These are phyloP conservation scores for Platyscapa corneri DNA, from an alignment of 1,140 invertebrate species.

Conservation along the genomic window DNA sequence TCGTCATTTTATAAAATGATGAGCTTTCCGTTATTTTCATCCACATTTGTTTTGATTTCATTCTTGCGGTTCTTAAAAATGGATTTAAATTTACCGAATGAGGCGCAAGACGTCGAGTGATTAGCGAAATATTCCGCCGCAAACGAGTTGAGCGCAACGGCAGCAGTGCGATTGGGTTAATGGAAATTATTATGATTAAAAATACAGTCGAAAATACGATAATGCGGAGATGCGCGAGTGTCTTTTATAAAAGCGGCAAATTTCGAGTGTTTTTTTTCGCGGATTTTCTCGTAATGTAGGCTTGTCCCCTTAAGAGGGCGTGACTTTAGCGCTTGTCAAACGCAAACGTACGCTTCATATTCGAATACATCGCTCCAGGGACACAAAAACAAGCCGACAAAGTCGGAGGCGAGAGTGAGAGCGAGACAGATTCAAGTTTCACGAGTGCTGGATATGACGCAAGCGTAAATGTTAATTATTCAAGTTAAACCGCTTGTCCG, in stretches of 20 bases:
- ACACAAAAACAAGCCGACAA: conserved; percentile 16
- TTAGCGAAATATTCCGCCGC: background rate
- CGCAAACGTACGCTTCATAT: background rate
- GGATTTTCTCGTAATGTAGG: background rate
- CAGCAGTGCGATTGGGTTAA: background rate
- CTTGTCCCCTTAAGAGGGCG: background rate
- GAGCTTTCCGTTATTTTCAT: no score
- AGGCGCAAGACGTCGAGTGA: background rate
- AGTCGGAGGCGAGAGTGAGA: background rate
- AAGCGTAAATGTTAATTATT: conserved; percentile 40
- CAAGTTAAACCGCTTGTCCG: conserved; percentile 40
- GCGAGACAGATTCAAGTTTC: conserved; percentile 26
- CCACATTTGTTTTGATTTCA: no score
- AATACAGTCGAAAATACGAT: background rate
- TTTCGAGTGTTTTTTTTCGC: background rate
- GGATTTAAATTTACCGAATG: no score
- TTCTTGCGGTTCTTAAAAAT: no score
- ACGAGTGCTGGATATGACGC: conserved; percentile 35
- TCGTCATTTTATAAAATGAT: no score
- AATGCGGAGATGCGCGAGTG: background rate
- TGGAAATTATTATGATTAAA: background rate
- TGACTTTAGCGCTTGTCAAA: conserved; percentile 31
- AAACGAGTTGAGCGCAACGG: background rate
- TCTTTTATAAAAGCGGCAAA: background rate
- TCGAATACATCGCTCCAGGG: background rate